phyloP scores from a whole-genome alignment of 2,888 invertebrate genomes.

The Scrobipalpa costella region DNA sequence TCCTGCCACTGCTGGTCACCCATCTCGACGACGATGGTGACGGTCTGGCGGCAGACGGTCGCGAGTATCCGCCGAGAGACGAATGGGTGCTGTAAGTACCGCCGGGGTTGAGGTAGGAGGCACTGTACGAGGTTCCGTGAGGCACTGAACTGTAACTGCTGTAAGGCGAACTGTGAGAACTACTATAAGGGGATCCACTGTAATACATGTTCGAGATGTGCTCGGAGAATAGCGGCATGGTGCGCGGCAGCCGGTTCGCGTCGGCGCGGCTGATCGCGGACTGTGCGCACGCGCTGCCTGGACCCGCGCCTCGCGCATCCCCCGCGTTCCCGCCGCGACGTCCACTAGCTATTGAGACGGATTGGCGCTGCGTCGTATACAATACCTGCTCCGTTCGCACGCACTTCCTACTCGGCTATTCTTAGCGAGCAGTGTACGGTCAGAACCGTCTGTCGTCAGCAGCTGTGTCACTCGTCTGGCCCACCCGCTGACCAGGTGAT shows the following conservation, averaged over 20 bases:
- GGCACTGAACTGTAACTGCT: constrained; percentile 70
- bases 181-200: constrained; percentile 59
- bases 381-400: background rate
- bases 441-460: background rate
- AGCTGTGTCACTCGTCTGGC: constrained; percentile 14
- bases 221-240: constrained; percentile 86
- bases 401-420: background rate
- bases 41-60: constrained; percentile 64
- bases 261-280: constrained; percentile 38
- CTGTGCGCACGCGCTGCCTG: constrained; percentile 46
- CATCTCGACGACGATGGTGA: constrained; percentile 61
- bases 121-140: constrained; percentile 68
- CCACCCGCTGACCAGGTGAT: constrained; percentile 61
- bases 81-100: constrained; percentile 74
- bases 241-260: background rate
- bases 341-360: constrained; percentile 24
- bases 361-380: background rate
- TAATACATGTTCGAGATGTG: constrained; percentile 83
- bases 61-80: constrained; percentile 79
- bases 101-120: constrained; percentile 76
- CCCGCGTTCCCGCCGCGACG: constrained; percentile 40
- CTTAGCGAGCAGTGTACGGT: constrained; percentile 27
- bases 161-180: constrained; percentile 71
- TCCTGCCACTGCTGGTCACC: constrained; percentile 64
- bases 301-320: constrained; percentile 44